Conservation (phyloP, 2,797 vertebrate genomes). For the Peromyscus nudipes region DNA sequence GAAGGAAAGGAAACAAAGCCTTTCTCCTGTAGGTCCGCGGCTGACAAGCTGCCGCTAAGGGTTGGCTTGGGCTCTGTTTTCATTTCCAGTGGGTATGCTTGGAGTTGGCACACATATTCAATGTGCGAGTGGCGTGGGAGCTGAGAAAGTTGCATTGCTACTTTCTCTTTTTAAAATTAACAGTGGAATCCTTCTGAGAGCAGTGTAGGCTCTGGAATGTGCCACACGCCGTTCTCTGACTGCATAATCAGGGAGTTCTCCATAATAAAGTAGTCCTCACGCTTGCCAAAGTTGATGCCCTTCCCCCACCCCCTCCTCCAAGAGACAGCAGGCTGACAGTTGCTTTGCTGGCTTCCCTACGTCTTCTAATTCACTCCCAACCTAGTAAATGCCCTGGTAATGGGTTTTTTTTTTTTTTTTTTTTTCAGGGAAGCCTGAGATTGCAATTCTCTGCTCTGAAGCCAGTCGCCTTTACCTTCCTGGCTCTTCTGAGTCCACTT, state of each 20-base stretch:
- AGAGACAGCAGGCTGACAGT: conserved; percentile 45
- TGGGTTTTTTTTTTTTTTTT: background rate
- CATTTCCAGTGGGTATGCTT: conserved; percentile 83
- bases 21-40: conserved; percentile 37
- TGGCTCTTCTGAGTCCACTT: background rate
- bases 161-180: conserved; percentile 83
- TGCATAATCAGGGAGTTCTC: conserved; percentile 60
- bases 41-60: conserved; percentile 68
- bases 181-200: conserved; percentile 85
- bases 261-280: conserved; percentile 79
- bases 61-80: conserved; percentile 85
- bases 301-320: background rate
- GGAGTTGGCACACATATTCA: conserved; percentile 81
- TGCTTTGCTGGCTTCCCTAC: background rate
- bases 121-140: conserved; percentile 81
- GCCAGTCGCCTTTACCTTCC: background rate
- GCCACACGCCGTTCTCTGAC: conserved; percentile 68
- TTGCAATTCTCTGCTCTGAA: background rate
- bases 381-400: background rate
- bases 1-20: conserved; percentile 72
- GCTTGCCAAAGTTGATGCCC: conserved; percentile 51
- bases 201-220: conserved; percentile 35
- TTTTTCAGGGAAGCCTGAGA: background rate
- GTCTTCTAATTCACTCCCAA: background rate
- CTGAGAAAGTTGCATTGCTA: conserved; percentile 80